phyloP scores from a whole-genome alignment of 2,888 invertebrate genomes.

The Elegia similella region DNA sequence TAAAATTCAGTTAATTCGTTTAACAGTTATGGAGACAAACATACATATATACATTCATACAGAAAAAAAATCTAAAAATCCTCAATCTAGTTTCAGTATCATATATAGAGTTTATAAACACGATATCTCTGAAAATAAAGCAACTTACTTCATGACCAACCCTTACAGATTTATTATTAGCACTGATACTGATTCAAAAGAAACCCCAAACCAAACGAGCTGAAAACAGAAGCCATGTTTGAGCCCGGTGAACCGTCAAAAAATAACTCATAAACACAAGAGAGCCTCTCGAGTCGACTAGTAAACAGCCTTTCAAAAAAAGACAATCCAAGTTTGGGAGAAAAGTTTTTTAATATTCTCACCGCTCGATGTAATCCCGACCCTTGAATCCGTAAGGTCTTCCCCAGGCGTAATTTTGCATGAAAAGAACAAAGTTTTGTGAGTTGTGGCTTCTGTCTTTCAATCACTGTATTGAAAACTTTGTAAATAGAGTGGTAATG shows the following conservation, averaged over 20 bases:
- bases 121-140: too few relatives aligned
- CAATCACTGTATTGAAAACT: slow-evolving; percentile 41
- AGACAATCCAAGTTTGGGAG: slow-evolving; percentile 74
- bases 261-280: slow-evolving; percentile 37
- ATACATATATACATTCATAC: too few relatives aligned
- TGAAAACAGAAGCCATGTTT: not conserved
- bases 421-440: slow-evolving; percentile 72
- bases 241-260: slow-evolving; percentile 19
- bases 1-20: too few relatives aligned
- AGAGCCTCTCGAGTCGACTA: slow-evolving; percentile 31
- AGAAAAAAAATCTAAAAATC: too few relatives aligned
- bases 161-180: too few relatives aligned
- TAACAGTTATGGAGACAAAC: too few relatives aligned
- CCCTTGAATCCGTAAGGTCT: slow-evolving; percentile 60
- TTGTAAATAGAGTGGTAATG: not conserved
- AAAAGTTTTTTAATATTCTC: slow-evolving; percentile 80
- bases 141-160: too few relatives aligned
- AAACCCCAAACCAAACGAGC: slow-evolving; percentile 20
- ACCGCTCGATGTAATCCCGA: slow-evolving; percentile 71
- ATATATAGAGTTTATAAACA: too few relatives aligned
- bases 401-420: slow-evolving; percentile 75
- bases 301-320: slow-evolving; percentile 69
- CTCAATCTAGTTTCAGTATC: too few relatives aligned
- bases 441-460: slow-evolving; percentile 53
- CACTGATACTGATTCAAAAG: slow-evolving; percentile 8